These are phyloP conservation scores for Molossus alvarezi DNA, from an alignment of 2,797 vertebrate species.

Conservation along the genomic window DNA sequence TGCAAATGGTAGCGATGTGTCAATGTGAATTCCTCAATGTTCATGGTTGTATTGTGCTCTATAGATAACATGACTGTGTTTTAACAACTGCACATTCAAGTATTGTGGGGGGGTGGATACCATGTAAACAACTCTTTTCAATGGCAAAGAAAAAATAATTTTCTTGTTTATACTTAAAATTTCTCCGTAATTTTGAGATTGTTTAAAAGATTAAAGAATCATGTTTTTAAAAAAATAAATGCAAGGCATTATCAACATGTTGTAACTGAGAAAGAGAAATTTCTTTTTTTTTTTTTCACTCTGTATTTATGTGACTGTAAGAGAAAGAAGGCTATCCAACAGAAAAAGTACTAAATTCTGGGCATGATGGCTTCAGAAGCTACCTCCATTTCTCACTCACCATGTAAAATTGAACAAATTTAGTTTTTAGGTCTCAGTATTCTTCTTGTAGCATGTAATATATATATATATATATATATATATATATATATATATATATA, in stretches of 20 bases:
- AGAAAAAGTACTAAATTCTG: background rate
- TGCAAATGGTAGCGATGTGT: background rate
- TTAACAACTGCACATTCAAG: background rate
- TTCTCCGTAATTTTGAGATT: conserved; percentile 1
- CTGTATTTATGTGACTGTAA: background rate
- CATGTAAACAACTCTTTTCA: background rate
- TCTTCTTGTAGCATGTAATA: background rate
- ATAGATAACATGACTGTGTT: background rate
- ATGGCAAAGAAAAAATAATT: background rate
- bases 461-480: background rate
- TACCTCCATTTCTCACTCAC: background rate
- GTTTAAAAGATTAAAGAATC: conserved; percentile 8
- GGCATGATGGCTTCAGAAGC: background rate
- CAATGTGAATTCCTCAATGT: conserved; percentile 4
- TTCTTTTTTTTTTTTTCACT: background rate
- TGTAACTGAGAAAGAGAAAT: background rate
- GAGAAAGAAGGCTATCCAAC: background rate
- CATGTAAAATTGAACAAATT: background rate
- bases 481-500: background rate
- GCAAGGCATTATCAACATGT: background rate
- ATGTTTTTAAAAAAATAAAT: background rate
- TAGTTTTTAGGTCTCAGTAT: background rate
- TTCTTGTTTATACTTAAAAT: background rate
- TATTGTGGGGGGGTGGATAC: background rate
- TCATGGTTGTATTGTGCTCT: background rate